These are phyloP conservation scores for Lordiphosa stackelbergi DNA, from an alignment of 1,140 invertebrate species.

Conservation along the genomic window DNA sequence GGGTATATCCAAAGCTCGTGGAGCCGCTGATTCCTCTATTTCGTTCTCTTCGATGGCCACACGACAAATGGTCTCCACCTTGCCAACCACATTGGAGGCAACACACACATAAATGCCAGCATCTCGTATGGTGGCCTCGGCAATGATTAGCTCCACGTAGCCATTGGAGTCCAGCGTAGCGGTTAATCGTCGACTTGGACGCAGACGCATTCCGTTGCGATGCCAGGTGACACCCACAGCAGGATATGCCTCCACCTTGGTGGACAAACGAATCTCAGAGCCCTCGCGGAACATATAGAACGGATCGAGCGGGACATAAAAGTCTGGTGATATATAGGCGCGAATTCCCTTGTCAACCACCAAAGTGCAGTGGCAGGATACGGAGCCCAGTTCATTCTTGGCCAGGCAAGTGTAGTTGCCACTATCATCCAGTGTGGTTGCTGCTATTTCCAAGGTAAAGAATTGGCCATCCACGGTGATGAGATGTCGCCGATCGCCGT, in stretches of 20 bases:
- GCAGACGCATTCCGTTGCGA: slow-evolving; percentile 83
- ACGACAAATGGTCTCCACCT: slow-evolving; percentile 84
- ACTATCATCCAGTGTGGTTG: slow-evolving; percentile 86
- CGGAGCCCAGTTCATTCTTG: slow-evolving; percentile 88
- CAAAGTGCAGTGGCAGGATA: slow-evolving; percentile 88
- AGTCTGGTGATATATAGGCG: slow-evolving; percentile 88
- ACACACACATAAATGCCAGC: slow-evolving; percentile 92
- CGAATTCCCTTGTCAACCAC: slow-evolving; percentile 91
- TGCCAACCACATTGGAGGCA: slow-evolving; percentile 91
- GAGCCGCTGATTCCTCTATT: slow-evolving; percentile 34
- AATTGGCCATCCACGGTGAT: slow-evolving; percentile 80
- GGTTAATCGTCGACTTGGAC: slow-evolving; percentile 84
- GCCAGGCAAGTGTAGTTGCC: slow-evolving; percentile 90
- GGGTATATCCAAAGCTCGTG: slow-evolving; percentile 50
- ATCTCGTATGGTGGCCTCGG: slow-evolving; percentile 83
- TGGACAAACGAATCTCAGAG: slow-evolving; percentile 83
- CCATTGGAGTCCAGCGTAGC: slow-evolving; percentile 89
- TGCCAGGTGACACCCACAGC: slow-evolving; percentile 89
- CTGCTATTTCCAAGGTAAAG: slow-evolving; percentile 89
- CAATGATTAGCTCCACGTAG: slow-evolving; percentile 85
- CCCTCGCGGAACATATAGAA: slow-evolving; percentile 80
- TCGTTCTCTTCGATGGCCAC: slow-evolving; percentile 81
- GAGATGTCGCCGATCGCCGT: slow-evolving; percentile 77
- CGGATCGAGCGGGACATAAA: slow-evolving; percentile 83
- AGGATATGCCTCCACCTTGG: slow-evolving; percentile 88